These are phyloP conservation scores for Eupleurogrammus muticus DNA, from an alignment of 2,797 vertebrate genomes.

Conservation along the genomic window DNA sequence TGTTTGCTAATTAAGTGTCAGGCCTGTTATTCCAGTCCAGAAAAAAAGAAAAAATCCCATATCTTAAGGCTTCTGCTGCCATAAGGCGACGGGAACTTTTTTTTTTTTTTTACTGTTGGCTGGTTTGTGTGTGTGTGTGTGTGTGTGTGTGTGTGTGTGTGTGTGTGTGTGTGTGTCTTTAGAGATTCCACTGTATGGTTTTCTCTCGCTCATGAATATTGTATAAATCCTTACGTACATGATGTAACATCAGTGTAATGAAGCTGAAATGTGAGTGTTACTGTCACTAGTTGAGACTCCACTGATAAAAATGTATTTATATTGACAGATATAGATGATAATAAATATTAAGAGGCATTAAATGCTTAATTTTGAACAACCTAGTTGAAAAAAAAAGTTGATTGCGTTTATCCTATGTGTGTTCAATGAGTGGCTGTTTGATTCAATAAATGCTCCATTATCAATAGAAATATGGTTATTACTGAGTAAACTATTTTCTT, in stretches of 20 bases:
- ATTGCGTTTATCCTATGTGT: too few relatives aligned
- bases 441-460: too few relatives aligned
- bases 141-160: slow-evolving; percentile 18
- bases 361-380: too few relatives aligned
- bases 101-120: slow-evolving; percentile 19
- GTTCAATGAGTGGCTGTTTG: too few relatives aligned
- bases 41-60: slow-evolving; percentile 49
- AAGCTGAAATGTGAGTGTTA: too few relatives aligned
- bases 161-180: slow-evolving; percentile 33
- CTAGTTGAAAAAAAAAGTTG: too few relatives aligned
- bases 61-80: slow-evolving; percentile 51
- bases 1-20: slow-evolving; percentile 79
- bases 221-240: slow-evolving; percentile 26
- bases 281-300: too few relatives aligned
- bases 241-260: slow-evolving; percentile 16
- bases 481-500: too few relatives aligned
- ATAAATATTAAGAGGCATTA: too few relatives aligned
- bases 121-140: slow-evolving; percentile 31
- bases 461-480: too few relatives aligned
- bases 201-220: slow-evolving; percentile 40
- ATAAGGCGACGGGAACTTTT: slow-evolving; percentile 52
- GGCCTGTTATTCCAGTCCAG: slow-evolving; percentile 71
- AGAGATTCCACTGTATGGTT: slow-evolving; percentile 20
- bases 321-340: too few relatives aligned
- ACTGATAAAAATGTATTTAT: too few relatives aligned